phyloP scores from a whole-genome alignment of 2,113 vertebrate species.

The Henicopernis longicauda region DNA sequence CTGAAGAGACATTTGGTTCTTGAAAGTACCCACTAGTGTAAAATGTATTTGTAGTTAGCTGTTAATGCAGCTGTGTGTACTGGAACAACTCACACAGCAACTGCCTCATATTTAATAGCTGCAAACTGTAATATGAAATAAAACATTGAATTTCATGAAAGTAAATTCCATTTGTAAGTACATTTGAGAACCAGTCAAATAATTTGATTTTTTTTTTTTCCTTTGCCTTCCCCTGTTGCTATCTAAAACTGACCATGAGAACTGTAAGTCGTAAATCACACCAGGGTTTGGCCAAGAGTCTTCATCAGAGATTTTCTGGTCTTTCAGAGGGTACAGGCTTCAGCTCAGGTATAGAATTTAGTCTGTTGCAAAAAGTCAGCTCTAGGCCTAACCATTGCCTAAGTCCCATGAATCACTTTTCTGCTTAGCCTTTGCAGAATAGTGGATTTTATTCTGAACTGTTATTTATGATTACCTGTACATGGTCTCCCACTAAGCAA shows the following conservation, averaged over 20 bases:
- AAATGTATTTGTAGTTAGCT: slow-evolving; percentile 54
- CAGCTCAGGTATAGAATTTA: not conserved
- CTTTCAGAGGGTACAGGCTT: not conserved
- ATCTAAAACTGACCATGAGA: slow-evolving; percentile 12
- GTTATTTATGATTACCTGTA: not conserved
- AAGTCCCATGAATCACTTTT: not conserved
- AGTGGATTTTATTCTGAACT: not conserved
- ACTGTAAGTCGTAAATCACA: not conserved
- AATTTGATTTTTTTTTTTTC: not conserved
- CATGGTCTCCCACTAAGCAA: not conserved
- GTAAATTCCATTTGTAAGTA: slow-evolving; percentile 2
- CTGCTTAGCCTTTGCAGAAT: not conserved
- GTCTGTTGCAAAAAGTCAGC: not conserved
- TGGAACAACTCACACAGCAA: slow-evolving; percentile 57
- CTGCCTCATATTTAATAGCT: slow-evolving; percentile 53
- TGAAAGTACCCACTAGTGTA: slow-evolving; percentile 14
- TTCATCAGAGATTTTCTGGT: not conserved
- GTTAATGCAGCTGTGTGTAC: slow-evolving; percentile 60
- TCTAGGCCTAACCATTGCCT: not conserved
- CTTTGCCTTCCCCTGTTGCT: not conserved
- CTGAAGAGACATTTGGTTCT: slow-evolving; percentile 46
- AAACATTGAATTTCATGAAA: slow-evolving; percentile 25
- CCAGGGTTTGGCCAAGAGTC: not conserved
- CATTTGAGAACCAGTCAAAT: not conserved
- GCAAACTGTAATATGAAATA: slow-evolving; percentile 57